Evolutionary conservation across 1,140 invertebrate genomes (phyloP).

Genomic region (Drosophila melanogaster): Release_6_plus_ISO1_MT NC_004354.4:18203501-18204000

Average conservation of each 20-base stretch:
- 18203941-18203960: constrained; percentile 12
- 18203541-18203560: constrained; percentile 7
- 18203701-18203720: constrained; percentile 41
- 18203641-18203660: constrained; percentile 46
- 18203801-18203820: constrained; percentile 19
- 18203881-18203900: constrained; percentile 75
- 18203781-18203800: constrained; percentile 38
- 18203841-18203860: constrained; percentile 36
- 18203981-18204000: constrained; percentile 3
- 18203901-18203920: constrained; percentile 69
- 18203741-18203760: constrained; percentile 3
- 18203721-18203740: constrained; percentile 57
- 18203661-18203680: constrained; percentile 34
- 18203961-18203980: constrained; percentile 47
- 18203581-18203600: constrained; percentile 19
- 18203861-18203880: constrained; percentile 17
- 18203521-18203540: constrained; percentile 7
- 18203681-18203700: constrained; percentile 21
- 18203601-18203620: constrained; percentile 25
- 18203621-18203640: constrained; percentile 47
- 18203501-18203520: constrained; percentile 10
- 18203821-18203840: constrained; percentile 38
- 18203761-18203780: constrained; percentile 2
- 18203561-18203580: constrained; percentile 11
- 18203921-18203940: constrained; percentile 27